Percentiles rank a stretch among this genome's conserved stretches.
phyloP scores from a whole-genome alignment of 2,113 vertebrate genomes.

The Amphiprion ocellaris region DNA sequence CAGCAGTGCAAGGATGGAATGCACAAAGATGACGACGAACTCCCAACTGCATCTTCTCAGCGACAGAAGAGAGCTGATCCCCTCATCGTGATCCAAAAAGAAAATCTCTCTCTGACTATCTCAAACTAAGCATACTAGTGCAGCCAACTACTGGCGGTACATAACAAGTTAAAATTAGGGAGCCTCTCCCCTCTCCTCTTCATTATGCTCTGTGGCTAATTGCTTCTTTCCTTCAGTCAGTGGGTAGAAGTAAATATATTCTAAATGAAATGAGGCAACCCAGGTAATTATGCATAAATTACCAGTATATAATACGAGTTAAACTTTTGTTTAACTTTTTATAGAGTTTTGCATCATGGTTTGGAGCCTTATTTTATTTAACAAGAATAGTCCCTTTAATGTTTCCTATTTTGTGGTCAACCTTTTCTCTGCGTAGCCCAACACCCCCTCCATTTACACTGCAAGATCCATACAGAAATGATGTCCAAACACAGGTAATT shows the following conservation, averaged over 20 bases:
- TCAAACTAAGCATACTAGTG: not conserved
- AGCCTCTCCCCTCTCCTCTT: not conserved
- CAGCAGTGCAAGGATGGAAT: slow-evolving; percentile 30
- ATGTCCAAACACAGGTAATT: not conserved
- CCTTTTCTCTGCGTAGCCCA: not conserved
- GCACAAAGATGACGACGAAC: slow-evolving; percentile 33
- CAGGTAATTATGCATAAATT: not conserved
- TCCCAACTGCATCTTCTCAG: slow-evolving; percentile 14
- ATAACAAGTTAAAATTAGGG: slow-evolving; percentile 11
- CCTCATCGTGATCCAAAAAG: slow-evolving; percentile 35
- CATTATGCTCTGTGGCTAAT: not conserved
- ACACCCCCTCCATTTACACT: not conserved
- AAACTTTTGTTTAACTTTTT: not conserved
- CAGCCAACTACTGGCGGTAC: not conserved
- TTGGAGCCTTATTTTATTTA: not conserved
- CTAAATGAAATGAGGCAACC: not conserved
- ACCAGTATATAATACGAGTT: not conserved
- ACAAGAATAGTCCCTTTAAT: not conserved
- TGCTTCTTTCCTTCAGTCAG: not conserved
- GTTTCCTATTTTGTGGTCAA: not conserved
- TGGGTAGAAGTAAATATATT: not conserved
- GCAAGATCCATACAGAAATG: not conserved
- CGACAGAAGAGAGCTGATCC: slow-evolving; percentile 40
- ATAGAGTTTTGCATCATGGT: not conserved
- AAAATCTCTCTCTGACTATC: slow-evolving; percentile 16